Base-by-base conservation (phyloP, 2,113 vertebrate species). In the Naja naja region DNA sequence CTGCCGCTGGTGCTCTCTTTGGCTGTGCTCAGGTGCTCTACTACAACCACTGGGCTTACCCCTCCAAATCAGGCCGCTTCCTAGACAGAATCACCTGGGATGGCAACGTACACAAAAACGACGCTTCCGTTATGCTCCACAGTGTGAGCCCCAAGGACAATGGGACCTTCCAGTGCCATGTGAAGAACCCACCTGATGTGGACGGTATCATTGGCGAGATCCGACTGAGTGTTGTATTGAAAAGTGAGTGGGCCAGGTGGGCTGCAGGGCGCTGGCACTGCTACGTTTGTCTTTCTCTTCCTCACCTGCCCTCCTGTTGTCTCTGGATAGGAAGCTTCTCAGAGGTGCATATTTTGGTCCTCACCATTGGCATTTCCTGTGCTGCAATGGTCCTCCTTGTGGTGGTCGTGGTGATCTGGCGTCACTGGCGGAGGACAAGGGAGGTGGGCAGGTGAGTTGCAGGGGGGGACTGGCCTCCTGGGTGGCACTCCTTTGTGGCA, bases 171-270 rank as follows among this genome's bases (percentile, higher is more conserved):
- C 97, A 96, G 92, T 99, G 99, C 94, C 98, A 98, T 94, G 98
- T 99, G 92, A 98, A 98, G 96, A 99, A 99, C 95, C 98, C 98
- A 0, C 99, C 99, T 0, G 99, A 99, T 0, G 98, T 98, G 0
- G 98, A 98, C 0, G 99, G 99, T 34, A 92, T 96, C 0, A 94
- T 98, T 0, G 99, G 99, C 27, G 97, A 98, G 94, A 97, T 99
- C 94, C 94, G 94, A 0, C 98, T 99, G 25, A 97, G 96, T 0
- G 99, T 99, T 0, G 99, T 98, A 91, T 96, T 97, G 85, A 98
- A 96, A 94, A 97, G 98, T 95, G 47, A 43, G 6, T 3, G 0
- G 39, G 64, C 8, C 3, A 0, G 20, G 56, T 5, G 0, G 43
- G 1, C 0, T 23, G 0, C 39, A 1, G 1, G 81, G 10, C 39